These are phyloP conservation scores for Oxyruncus cristatus DNA, from an alignment of 2,113 vertebrate species.

Conservation along the genomic window DNA sequence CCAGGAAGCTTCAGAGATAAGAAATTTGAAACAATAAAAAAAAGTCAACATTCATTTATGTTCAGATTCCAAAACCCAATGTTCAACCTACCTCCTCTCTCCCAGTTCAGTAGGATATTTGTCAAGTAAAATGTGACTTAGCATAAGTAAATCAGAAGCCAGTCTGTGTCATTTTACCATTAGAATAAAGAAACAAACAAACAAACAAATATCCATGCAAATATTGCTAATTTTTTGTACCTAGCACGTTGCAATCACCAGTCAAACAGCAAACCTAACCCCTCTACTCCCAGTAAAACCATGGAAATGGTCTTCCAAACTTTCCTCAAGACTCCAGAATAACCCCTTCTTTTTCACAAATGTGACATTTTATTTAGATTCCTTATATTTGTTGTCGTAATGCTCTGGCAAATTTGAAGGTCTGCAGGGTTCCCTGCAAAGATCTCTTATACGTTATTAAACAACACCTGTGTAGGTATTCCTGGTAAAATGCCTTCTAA, in stretches of 20 bases:
- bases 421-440: neutral
- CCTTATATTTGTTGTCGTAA: neutral
- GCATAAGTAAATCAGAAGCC: neutral
- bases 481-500: neutral
- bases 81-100: neutral
- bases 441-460: neutral
- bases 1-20: conserved; percentile 46
- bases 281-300: neutral
- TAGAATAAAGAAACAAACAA: neutral
- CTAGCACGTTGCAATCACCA: neutral
- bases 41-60: neutral
- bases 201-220: neutral
- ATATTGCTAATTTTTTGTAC: neutral
- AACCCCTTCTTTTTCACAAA: neutral
- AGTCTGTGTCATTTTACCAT: neutral
- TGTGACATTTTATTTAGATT: neutral
- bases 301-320: neutral
- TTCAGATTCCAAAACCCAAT: neutral
- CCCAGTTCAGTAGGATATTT: neutral
- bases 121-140: neutral
- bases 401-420: neutral
- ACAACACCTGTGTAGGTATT: neutral
- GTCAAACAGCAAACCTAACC: neutral
- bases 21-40: neutral
- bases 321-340: neutral